Conservation (phyloP, 2,113 vertebrate genomes). For the Lanius ludovicianus region DNA sequence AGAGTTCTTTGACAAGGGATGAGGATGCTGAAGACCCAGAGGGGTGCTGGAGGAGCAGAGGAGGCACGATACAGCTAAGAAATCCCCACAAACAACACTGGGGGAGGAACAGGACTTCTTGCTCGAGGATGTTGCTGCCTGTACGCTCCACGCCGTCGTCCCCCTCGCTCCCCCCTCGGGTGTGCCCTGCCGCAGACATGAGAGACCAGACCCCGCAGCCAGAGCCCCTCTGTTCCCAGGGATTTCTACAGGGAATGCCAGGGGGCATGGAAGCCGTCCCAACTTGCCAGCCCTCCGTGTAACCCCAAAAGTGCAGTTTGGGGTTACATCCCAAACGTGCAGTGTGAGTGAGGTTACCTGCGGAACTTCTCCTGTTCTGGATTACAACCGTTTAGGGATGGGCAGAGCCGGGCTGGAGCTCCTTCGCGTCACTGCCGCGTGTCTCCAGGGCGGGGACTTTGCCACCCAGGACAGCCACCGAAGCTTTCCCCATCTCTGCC, state of each 20-base stretch:
- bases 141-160: not conserved
- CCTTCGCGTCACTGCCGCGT: not conserved
- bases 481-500: not conserved
- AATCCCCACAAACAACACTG: rapidly evolving
- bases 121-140: not conserved
- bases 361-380: not conserved
- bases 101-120: not conserved
- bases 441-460: not conserved
- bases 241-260: not conserved
- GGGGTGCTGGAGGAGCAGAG: not conserved
- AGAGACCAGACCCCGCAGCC: not conserved
- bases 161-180: not conserved
- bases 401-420: not conserved
- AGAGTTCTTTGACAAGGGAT: not conserved
- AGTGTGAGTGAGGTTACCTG: rapidly evolving
- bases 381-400: not conserved
- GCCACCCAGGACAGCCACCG: not conserved
- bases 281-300: not conserved
- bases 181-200: not conserved
- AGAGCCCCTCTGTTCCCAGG: not conserved
- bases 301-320: rapidly evolving
- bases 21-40: not conserved
- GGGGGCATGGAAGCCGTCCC: not conserved
- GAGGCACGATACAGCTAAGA: not conserved
- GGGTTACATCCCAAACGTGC: not conserved